Base-by-base conservation (phyloP, 2,888 invertebrate genomes). In the Platerodrilus igneus region DNA sequence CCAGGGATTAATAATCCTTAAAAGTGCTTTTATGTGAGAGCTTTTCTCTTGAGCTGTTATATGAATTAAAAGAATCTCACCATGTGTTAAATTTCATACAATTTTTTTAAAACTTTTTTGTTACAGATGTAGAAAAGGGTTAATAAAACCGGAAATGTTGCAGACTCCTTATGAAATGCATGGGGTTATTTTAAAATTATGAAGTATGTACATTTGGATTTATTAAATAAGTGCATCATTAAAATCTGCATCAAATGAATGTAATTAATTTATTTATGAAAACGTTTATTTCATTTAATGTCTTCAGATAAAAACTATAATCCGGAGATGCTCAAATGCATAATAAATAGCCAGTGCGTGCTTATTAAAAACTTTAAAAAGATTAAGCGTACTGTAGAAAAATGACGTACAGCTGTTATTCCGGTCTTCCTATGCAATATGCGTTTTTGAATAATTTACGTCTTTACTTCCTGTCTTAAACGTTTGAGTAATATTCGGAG, bases 401-500 rank as follows among this genome's bases (percentile, higher is more conserved):
- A 45, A 45, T 45, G 41, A 41, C 34, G 22, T 23, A 19, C 45
- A 45, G 41, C 41, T 45, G 45, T 41, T 37, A 18, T 14, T 9
- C 21, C 18, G 22, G 19, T 30, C 22, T 27, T 39, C 23, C 33
- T 19, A 32, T 27, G 25, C 13, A 31, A 30, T 33, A 47, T 34
- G 38, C 37, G 38, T 44, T 45, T 48, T 44, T 32, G 26, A 39
- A 36, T 40, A 34, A 22, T 36, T 39, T 35, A 32, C 37, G 41
- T 25, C 30, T 45, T 15, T 27, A 41, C 46, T 49, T 43, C 48
- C 49, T 47, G 44, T 20, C 32, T 32, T 27, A 8, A 19, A 44
- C n/a, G 32, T 35, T 40, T 38, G 37, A 37, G 33, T 56, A 57
- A 59, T 59, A 53, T 50, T 56, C 51, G 50, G 53, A 57, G 57